Percentiles rank a stretch among this genome's conserved stretches.
Evolutionary conservation across 2,888 invertebrate species (phyloP).

Genomic region (Scrobipalpa atriplicella): DNA sequence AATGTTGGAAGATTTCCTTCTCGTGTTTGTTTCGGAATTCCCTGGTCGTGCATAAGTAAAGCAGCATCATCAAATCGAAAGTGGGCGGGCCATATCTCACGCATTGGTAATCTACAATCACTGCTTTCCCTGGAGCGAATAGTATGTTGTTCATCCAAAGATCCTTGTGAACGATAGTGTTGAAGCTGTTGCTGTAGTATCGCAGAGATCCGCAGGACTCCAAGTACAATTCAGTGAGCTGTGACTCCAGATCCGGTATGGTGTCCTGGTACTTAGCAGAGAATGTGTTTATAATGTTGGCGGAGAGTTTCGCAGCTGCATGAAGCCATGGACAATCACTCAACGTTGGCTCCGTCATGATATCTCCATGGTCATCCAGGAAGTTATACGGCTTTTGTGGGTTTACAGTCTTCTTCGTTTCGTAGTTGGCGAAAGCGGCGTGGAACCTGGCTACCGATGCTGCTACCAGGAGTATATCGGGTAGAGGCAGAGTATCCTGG

Average conservation of each 20-base stretch:
- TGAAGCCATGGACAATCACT: constrained; percentile 56
- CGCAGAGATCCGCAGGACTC: constrained; percentile 53
- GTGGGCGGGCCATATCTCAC: constrained; percentile 65
- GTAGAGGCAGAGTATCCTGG: constrained; percentile 49
- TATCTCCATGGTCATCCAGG: constrained; percentile 46
- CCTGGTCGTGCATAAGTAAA: constrained; percentile 58
- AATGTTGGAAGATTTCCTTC: constrained; percentile 48
- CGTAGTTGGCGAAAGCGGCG: constrained; percentile 61
- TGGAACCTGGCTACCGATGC: constrained; percentile 64
- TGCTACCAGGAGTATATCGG: constrained; percentile 49
- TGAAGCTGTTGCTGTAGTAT: constrained; percentile 53
- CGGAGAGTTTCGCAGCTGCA: constrained; percentile 57
- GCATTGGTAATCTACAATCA: constrained; percentile 69
- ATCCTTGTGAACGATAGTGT: constrained; percentile 67
- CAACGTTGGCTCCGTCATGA: constrained; percentile 55
- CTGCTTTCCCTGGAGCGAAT: constrained; percentile 56
- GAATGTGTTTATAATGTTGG: constrained; percentile 53
- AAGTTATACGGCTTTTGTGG: constrained; percentile 44
- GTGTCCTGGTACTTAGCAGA: constrained; percentile 48
- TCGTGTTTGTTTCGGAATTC: constrained; percentile 56
- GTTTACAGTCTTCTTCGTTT: constrained; percentile 45
- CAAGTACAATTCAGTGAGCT: constrained; percentile 46
- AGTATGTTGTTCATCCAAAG: constrained; percentile 71
- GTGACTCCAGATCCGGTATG: constrained; percentile 47
- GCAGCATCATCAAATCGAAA: constrained; percentile 60